Evolutionary conservation across 2,797 vertebrate species (phyloP).

Genomic region (Propithecus deckenii): DNA sequence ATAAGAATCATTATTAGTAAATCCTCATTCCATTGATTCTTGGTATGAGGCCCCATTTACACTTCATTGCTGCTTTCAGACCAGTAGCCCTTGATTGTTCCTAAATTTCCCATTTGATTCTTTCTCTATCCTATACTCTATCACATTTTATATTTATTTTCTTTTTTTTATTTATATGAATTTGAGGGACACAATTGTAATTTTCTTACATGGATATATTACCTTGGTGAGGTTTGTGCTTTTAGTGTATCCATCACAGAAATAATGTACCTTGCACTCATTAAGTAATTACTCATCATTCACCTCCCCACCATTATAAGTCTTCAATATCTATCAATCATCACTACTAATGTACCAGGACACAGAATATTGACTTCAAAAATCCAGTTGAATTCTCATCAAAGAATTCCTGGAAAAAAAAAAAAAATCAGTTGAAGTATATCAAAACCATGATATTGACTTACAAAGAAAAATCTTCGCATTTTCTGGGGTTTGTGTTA

Average conservation of each 20-base stretch:
- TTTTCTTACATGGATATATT: too few relatives aligned
- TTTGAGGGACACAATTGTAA: too few relatives aligned
- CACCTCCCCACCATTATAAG: too few relatives aligned
- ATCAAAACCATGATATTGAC: background rate
- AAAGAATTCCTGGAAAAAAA: background rate
- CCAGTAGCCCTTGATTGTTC: background rate
- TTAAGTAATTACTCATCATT: too few relatives aligned
- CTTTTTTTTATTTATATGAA: too few relatives aligned
- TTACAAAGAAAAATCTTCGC: background rate
- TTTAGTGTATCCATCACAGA: too few relatives aligned
- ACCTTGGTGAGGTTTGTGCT: too few relatives aligned
- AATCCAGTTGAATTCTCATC: background rate
- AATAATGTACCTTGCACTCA: too few relatives aligned
- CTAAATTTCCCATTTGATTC: background rate
- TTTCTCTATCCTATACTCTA: background rate
- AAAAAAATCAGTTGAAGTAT: background rate
- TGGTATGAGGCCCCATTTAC: background rate
- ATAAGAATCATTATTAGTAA: background rate
- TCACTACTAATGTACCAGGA: background rate
- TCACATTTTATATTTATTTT: too few relatives aligned
- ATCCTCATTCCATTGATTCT: background rate
- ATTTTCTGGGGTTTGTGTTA: background rate
- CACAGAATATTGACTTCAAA: background rate
- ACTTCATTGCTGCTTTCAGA: background rate
- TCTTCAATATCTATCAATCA: too few relatives aligned